phyloP scores from a whole-genome alignment of 2,113 vertebrate species.

The cattle (Bos taurus) region DNA sequence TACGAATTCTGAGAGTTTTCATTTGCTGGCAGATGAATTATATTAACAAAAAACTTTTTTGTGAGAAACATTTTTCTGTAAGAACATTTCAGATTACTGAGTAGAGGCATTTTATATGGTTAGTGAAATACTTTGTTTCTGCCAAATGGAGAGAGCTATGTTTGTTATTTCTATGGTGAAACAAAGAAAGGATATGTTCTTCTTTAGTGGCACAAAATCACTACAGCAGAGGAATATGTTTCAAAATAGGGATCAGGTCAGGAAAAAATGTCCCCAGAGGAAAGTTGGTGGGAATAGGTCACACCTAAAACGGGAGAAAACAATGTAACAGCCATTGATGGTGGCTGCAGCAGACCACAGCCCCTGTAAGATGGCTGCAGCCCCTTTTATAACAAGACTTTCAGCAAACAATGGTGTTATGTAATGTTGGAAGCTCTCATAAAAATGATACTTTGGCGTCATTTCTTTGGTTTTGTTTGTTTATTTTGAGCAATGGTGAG shows the following conservation, averaged over 20 bases:
- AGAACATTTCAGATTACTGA: neutral
- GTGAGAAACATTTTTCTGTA: neutral
- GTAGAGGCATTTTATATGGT: neutral
- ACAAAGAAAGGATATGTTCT: neutral
- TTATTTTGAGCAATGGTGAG: neutral
- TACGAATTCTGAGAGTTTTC: neutral
- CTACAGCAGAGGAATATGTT: neutral
- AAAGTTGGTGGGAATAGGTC: neutral
- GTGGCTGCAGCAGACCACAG: neutral
- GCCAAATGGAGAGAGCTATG: neutral
- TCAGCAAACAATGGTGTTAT: neutral
- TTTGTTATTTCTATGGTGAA: conserved; percentile 26
- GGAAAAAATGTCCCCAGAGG: neutral
- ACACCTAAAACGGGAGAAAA: neutral
- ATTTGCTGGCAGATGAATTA: conserved; percentile 4
- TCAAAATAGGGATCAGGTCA: neutral
- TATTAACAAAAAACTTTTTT: neutral
- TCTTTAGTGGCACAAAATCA: neutral
- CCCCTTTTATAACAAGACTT: neutral
- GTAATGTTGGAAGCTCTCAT: neutral
- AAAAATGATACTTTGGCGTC: neutral
- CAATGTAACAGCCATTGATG: neutral
- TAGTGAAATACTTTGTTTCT: neutral
- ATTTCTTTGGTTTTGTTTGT: neutral
- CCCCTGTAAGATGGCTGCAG: neutral